Base-by-base conservation (phyloP, 2,113 vertebrate species). In the Meles meles region DNA sequence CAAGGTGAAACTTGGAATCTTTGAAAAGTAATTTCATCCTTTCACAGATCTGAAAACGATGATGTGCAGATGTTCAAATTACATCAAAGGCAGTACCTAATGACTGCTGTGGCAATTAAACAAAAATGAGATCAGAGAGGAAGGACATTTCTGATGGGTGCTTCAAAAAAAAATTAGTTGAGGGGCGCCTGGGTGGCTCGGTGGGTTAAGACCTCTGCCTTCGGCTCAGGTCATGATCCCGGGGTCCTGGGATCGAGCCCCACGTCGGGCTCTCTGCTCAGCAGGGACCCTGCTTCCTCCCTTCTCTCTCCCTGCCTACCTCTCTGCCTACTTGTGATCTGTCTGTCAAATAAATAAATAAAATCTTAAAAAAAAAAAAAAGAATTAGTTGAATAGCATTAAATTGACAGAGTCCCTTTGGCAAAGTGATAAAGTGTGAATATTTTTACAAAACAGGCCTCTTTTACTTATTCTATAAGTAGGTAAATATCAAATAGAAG, bases 401-500 rank as follows among this genome's bases (percentile, higher is more conserved):
- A 72, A 63, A 18, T 52, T 92, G 55, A 93, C 57, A 63, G 69
- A 47, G 12, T 65, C 20, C 13, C 7, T 89, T 61, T 93, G 79
- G 52, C 61, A 94, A 74, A 97, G 61, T 63, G 29, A 42, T 79
- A 67, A 52, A 90, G n/a, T 61, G 42, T 72, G 55, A 71, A 1
- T 81, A 5, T 63, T 84, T 94, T 93, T 81, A 65, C 42, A 77
- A 59, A 92, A 82, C 59, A 20, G 42, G 65, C 39, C 4, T 84
- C 5, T 88, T 59, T 55, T 0, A 34, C 37, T 49, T 97, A 34
- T 95, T 85, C n/a, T 65, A 11, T 85, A 57, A 74, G 44, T 80
- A 82, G 20, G 31, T 92, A 87, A 84, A 94, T 11, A 49, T 84
- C 63, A 95, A 85, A 71, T 94, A 44, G 82, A 90, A 89, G 42